A percentile compares a stretch with the other conserved stretches of the same genome.
Evolutionary conservation across 2,113 vertebrate genomes (phyloP).

Genomic region (Astur gentilis): DNA sequence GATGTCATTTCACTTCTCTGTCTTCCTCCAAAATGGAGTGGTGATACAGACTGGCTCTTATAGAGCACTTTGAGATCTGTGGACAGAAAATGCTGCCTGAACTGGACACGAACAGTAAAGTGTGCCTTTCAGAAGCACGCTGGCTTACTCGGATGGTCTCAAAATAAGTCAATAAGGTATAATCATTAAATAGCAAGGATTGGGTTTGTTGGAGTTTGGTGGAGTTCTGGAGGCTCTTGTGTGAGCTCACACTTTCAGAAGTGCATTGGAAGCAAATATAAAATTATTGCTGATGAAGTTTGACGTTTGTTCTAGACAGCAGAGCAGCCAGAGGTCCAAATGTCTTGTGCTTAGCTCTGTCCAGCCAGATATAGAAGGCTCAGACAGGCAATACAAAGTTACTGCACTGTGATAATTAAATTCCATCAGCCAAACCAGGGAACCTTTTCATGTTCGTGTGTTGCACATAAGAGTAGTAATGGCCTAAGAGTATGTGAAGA

Average conservation of each 20-base stretch:
- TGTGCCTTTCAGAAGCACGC: neutral
- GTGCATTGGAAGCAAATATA: neutral
- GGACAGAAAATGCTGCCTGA: neutral
- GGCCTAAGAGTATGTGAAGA: neutral
- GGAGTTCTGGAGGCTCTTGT: neutral
- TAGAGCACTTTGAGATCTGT: neutral
- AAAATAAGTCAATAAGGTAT: neutral
- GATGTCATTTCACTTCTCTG: neutral
- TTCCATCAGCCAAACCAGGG: neutral
- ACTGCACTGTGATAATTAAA: neutral
- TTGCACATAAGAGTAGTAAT: neutral
- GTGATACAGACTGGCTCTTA: neutral
- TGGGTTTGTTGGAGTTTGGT: neutral
- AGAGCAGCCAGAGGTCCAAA: neutral
- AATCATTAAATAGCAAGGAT: neutral
- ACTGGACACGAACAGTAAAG: neutral
- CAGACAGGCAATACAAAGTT: neutral
- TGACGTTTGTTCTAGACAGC: neutral
- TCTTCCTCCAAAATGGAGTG: neutral
- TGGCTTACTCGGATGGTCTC: neutral
- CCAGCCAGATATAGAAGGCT: neutral
- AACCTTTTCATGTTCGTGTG: neutral
- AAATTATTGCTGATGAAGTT: neutral
- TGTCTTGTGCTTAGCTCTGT: neutral
- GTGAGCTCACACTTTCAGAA: neutral